These are phyloP conservation scores for Chloroceryle aenea DNA, from an alignment of 2,113 vertebrate genomes.

Conservation along the genomic window DNA sequence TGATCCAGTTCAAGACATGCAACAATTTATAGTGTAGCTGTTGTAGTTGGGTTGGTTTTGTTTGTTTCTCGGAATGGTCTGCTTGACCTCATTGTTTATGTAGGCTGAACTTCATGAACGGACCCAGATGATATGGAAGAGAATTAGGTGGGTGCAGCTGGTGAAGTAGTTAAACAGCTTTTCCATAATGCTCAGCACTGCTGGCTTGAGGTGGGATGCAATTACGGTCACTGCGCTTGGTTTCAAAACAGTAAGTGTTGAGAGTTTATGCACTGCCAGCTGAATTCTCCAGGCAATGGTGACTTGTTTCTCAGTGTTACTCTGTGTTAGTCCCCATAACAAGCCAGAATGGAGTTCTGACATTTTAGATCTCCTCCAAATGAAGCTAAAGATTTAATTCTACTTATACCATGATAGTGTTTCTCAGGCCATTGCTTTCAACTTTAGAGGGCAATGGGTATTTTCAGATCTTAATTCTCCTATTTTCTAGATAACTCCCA, in stretches of 20 bases:
- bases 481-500: conserved; percentile 53
- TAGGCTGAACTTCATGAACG: neutral
- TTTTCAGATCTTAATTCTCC: conserved; percentile 57
- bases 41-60: neutral
- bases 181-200: neutral
- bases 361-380: conserved; percentile 73
- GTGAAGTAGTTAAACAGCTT: neutral
- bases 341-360: conserved; percentile 67
- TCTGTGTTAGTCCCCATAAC: neutral
- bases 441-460: conserved; percentile 62
- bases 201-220: neutral
- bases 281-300: neutral
- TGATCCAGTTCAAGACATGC: neutral
- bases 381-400: conserved; percentile 73
- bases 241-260: neutral
- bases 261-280: neutral
- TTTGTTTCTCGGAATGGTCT: rapidly evolving
- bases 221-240: neutral
- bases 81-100: neutral
- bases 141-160: neutral
- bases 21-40: neutral
- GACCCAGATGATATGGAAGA: neutral
- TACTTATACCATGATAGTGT: conserved; percentile 47
- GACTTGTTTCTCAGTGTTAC: neutral
- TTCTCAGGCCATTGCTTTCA: conserved; percentile 72